Base-by-base conservation (phyloP, 2,797 vertebrate species). In the Chelon labrosus region DNA sequence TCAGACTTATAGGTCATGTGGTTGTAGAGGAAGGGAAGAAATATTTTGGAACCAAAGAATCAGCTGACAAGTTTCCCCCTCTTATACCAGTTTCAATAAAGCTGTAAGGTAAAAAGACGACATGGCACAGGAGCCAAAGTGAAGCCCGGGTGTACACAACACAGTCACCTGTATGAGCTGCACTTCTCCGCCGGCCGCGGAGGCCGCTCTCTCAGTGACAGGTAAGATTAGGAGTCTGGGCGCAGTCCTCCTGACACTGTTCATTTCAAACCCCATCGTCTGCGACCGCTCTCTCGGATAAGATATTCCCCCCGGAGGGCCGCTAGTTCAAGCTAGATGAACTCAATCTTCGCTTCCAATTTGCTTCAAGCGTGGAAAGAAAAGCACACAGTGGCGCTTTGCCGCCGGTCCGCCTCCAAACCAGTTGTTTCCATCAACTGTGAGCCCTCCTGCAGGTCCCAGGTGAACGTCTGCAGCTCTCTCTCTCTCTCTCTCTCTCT, bases 271-370 rank as follows among this genome's bases (percentile, higher is more conserved):
- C 47, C 82, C 67, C 85, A 61, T 72, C 84, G 80, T 87, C 88
- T 85, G 86, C 86, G 73, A 44, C 82, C 61, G 87, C 87, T 90
- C 90, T 70, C 74, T 69, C 77, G 80, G 87, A 87, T 81, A 86
- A 90, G 75, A 90, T 89, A 90, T 91, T 93, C 91, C 91, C 93
- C 79, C 87, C 51, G 87, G 88, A 91, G 93, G 85, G 70, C 85
- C 61, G 89, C 85, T 83, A 70, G 93, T 94, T 95, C 93, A 94
- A 72, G 82, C 85, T 79, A 91, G 88, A 95, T 95, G 92, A 95
- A 95, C 94, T 94, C 93, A 86, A 88, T 93, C 89, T 93, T 95
- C 94, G 87, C 90, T 93, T 95, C 90, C 92, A 93, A 94, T 95
- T 95, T 93, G 86, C 89, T 81, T 94, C 92, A 94, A 88, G 90